Base-by-base conservation (phyloP, 2,888 invertebrate genomes). In the Glaucopsyche alexis region DNA sequence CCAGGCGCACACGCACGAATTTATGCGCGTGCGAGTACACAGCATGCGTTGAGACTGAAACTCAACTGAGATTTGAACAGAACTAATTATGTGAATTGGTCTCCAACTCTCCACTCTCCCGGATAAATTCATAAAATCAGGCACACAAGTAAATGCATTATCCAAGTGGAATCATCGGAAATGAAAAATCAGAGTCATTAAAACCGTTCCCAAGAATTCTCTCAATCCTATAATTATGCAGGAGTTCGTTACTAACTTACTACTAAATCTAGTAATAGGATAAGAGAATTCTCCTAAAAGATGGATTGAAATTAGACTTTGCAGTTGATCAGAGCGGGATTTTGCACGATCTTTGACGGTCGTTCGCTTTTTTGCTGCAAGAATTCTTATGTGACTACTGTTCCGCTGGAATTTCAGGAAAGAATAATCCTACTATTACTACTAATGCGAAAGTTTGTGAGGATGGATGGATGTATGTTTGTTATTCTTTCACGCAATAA, bases 241-340 rank as follows among this genome's bases (percentile, higher is more conserved):
- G 16, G 16, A 55, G 55, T 19, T 55, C 55, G 55, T 55, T 29
- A 11, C 60, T 11, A 60, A 29, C 38, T 55, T 29, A 11, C 60
- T 11, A 60, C 60, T 60, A 60, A 38, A 19, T 60, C 29, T 60
- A 38, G 60, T 60, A 60, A 60, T 60, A 60, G 29, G 60, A 60
- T 29, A 60, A 60, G 60, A 19, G 52, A 9, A 52, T 16, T 52
- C 52, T 52, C n/a, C 16, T 13, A 60, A 38, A 29, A 29, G 1
- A 29, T 3, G 38, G 60, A 60, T 60, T 13, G 60, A 13, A 60
- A 60, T 60, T 60, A 60, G 11, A 38, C 29, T 29, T 29, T 19
- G 19, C 19, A 38, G 60, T 29, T 60, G 60, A 60, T 60, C 29
- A 29, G 13, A 38, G 16, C 19, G 11, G 8, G 52, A 19, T 29